Percentiles rank a stretch among this genome's conserved stretches.
Evolutionary conservation across 2,113 vertebrate genomes (phyloP).

Genomic region (Indicator indicator): DNA sequence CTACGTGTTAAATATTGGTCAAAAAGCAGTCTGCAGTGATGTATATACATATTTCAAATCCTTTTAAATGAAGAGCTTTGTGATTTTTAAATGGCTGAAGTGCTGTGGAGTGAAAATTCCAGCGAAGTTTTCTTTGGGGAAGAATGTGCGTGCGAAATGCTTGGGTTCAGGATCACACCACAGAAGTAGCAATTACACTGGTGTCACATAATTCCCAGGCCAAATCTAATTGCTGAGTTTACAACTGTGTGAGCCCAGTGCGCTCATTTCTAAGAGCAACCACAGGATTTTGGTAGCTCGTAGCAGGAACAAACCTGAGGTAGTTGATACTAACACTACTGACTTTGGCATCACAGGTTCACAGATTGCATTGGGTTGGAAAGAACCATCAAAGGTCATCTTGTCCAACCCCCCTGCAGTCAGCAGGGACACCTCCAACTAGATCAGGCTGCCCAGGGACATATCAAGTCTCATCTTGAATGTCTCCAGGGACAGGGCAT

Average conservation of each 20-base stretch:
- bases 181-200: background rate
- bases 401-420: too few relatives aligned
- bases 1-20: background rate
- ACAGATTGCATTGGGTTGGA: too few relatives aligned
- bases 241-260: background rate
- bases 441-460: too few relatives aligned
- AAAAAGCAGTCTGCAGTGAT: slow-evolving; percentile 12
- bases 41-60: background rate
- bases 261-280: background rate
- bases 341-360: background rate
- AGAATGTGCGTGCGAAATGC: background rate
- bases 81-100: background rate
- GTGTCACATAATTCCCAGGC: background rate
- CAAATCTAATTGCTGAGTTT: background rate
- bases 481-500: too few relatives aligned
- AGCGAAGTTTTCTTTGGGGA: background rate
- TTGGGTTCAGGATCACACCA: background rate
- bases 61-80: background rate
- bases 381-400: too few relatives aligned
- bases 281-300: background rate
- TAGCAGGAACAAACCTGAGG: background rate
- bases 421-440: too few relatives aligned
- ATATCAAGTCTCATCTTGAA: too few relatives aligned
- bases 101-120: background rate
- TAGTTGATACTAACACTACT: rapidly evolving